phyloP scores from a whole-genome alignment of 1,140 invertebrate genomes.

The Sycophaga agraensis region DNA sequence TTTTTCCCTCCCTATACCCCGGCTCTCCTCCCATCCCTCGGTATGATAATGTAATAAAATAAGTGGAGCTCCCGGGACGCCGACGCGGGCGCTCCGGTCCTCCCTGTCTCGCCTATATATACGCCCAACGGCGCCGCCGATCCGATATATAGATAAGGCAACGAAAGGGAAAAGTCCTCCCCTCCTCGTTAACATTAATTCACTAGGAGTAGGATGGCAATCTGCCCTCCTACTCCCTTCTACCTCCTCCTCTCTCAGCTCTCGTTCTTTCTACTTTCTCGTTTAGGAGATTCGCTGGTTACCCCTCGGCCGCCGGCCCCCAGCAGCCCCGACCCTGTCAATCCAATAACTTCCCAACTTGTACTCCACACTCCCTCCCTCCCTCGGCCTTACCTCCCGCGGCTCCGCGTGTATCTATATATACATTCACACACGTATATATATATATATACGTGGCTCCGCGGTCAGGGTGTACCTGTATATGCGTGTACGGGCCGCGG shows the following conservation, averaged over 20 bases:
- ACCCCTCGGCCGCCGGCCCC: background rate
- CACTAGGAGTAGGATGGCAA: too few species aligned
- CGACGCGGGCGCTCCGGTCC: slow-evolving; percentile 15
- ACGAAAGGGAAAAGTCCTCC: too few species aligned
- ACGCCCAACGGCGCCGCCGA: background rate
- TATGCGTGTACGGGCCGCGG: background rate
- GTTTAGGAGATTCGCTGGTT: background rate
- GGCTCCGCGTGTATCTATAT: background rate
- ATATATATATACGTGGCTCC: too few species aligned
- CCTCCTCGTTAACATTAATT: slow-evolving; percentile 18
- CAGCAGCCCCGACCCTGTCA: too few species aligned
- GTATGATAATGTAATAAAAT: slow-evolving; percentile 62
- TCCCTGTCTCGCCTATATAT: background rate
- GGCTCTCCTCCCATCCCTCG: slow-evolving; percentile 37
- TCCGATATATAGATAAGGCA: too few species aligned
- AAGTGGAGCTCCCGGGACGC: slow-evolving; percentile 56
- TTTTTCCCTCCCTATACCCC: background rate
- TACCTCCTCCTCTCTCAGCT: too few species aligned
- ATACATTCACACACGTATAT: too few species aligned
- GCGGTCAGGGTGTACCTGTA: too few species aligned
- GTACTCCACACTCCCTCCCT: background rate
- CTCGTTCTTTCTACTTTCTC: background rate
- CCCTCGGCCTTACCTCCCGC: background rate
- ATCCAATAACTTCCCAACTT: background rate
- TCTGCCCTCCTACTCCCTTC: too few species aligned